Evolutionary conservation across 2,888 invertebrate genomes (phyloP).

Genomic region (Campoplex nolae): DNA sequence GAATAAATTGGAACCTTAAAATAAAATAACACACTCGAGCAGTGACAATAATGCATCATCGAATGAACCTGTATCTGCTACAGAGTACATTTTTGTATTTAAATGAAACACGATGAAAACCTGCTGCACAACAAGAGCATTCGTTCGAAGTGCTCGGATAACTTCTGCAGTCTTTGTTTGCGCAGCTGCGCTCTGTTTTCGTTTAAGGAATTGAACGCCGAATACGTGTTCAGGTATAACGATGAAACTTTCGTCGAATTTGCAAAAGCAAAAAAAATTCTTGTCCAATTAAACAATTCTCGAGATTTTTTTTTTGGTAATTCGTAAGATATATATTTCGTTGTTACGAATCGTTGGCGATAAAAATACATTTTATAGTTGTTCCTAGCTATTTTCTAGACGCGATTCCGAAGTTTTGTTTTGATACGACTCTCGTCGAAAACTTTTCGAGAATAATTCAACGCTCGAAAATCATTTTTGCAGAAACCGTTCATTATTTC

Average conservation of each 20-base stretch:
- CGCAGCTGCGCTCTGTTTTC: conserved; percentile 23
- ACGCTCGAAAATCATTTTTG: too few species aligned
- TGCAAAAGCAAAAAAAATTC: neutral
- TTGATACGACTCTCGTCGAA: too few species aligned
- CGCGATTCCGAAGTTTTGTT: too few species aligned
- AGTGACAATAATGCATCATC: neutral
- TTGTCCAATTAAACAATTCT: neutral
- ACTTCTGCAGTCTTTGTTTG: conserved; percentile 12
- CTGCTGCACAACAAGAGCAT: neutral
- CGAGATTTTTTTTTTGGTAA: neutral
- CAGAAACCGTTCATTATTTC: too few species aligned
- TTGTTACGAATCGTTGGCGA: neutral
- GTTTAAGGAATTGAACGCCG: conserved; percentile 5
- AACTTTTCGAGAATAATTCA: neutral
- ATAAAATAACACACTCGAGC: neutral
- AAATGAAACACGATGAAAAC: neutral
- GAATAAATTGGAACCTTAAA: neutral
- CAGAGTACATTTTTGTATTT: neutral
- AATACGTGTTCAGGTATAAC: neutral
- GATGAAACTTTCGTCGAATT: conserved; percentile 32
- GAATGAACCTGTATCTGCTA: neutral
- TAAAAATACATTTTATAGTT: neutral
- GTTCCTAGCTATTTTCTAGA: too few species aligned
- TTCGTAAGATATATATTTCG: neutral
- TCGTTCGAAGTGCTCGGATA: conserved; percentile 4